These are phyloP conservation scores for Saturnia japonica DNA, from an alignment of 2,888 invertebrate species.

Conservation along the genomic window DNA sequence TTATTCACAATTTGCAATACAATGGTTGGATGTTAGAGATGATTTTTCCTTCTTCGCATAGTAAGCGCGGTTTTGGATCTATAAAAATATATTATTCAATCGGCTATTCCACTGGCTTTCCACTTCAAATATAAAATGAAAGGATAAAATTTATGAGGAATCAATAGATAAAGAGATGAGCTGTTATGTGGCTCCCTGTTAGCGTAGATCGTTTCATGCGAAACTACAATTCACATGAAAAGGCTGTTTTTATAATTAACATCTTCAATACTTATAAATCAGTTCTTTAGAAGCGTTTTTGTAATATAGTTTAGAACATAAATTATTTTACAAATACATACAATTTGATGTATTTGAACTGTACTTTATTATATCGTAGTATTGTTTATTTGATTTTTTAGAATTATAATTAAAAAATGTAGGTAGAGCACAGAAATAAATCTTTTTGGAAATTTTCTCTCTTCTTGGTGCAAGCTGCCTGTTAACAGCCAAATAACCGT, in stretches of 20 bases:
- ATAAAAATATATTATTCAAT: conserved; percentile 81
- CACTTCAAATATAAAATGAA: conserved; percentile 66
- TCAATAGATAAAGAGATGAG: conserved; percentile 55
- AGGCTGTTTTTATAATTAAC: background rate
- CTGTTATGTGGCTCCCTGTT: conserved; percentile 38
- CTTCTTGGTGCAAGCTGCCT: no score
- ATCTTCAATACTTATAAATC: conserved; percentile 17
- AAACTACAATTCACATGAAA: conserved; percentile 11
- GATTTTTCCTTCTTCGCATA: conserved; percentile 77
- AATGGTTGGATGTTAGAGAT: conserved; percentile 75
- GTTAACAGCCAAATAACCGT: no score
- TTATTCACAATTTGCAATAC: conserved; percentile 79
- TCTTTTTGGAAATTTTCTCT: no score
- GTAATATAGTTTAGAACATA: background rate
- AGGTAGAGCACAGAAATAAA: no score
- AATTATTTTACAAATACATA: no score
- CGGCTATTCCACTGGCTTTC: conserved; percentile 70
- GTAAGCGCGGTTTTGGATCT: conserved; percentile 71
- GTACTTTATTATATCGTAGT: background rate
- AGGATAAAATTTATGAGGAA: conserved; percentile 66
- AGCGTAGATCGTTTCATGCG: conserved; percentile 27
- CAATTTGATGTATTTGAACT: background rate
- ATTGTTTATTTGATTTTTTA: background rate
- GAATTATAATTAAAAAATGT: no score
- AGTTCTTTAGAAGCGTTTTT: background rate